Percentiles rank a stretch among this genome's conserved stretches.
Conservation (phyloP, 2,113 vertebrate genomes). For the Myotis brandtii region DNA sequence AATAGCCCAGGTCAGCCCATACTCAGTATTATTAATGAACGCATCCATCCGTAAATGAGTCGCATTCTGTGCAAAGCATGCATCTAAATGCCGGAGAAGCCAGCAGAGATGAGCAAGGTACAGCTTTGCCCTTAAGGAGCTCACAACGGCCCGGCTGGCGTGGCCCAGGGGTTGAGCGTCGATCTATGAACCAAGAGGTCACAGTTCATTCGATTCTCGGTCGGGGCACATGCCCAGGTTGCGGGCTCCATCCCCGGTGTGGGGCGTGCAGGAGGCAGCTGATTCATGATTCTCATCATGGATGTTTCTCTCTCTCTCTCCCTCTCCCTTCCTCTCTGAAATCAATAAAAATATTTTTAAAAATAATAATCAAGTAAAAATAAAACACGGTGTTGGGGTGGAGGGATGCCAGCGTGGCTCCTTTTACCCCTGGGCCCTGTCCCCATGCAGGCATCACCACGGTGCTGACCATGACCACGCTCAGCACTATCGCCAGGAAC, state of each 20-base stretch:
- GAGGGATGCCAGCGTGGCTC: neutral
- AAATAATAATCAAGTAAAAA: neutral
- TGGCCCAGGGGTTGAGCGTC: no score
- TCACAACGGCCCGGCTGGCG: neutral
- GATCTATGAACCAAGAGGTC: no score
- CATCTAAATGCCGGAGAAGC: neutral
- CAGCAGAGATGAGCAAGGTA: neutral
- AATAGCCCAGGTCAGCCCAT: neutral
- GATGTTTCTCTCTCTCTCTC: no score
- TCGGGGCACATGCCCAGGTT: no score
- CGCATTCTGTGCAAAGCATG: neutral
- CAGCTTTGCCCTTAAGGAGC: neutral
- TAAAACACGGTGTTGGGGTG: neutral
- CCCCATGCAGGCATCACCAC: conserved; percentile 94
- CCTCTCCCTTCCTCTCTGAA: no score
- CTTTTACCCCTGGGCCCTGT: neutral
- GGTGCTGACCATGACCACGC: conserved; percentile 97
- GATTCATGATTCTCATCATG: no score
- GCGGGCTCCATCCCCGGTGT: no score
- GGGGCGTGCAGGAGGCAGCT: no score
- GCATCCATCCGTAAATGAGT: neutral
- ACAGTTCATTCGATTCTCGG: fast-evolving
- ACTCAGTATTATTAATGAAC: neutral
- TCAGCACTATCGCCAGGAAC: conserved; percentile 96
- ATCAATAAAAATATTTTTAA: no score